phyloP scores from a whole-genome alignment of 2,888 invertebrate species.

The Agrotis segetum region DNA sequence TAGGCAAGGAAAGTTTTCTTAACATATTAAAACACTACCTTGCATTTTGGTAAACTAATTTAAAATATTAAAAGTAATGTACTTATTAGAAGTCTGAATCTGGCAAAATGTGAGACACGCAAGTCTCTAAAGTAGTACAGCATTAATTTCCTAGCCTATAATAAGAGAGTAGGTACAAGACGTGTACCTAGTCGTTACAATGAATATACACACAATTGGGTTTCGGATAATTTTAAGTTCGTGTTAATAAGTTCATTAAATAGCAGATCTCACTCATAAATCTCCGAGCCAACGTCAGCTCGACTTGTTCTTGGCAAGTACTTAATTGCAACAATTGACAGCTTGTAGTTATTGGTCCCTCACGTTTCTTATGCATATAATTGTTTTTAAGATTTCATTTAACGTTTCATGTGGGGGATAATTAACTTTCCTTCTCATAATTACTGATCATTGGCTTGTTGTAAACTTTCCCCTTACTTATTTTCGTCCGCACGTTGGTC shows the following conservation, averaged over 20 bases:
- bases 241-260: constrained; percentile 37
- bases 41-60: constrained; percentile 46
- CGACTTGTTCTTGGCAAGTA: constrained; percentile 56
- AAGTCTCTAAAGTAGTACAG: constrained; percentile 3
- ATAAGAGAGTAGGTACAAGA: not conserved
- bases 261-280: constrained; percentile 53
- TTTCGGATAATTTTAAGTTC: constrained; percentile 33
- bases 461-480: constrained; percentile 61
- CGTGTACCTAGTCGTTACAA: constrained; percentile 17
- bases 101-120: constrained; percentile 23
- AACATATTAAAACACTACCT: constrained; percentile 48
- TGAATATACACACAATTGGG: constrained; percentile 21
- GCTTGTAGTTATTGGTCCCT: constrained; percentile 51
- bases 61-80: not conserved
- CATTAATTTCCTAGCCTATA: not conserved
- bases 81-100: constrained; percentile 20
- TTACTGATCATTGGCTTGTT: constrained; percentile 62
- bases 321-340: constrained; percentile 58
- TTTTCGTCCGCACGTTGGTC: constrained; percentile 66
- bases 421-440: constrained; percentile 65
- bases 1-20: constrained; percentile 37
- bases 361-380: constrained; percentile 55
- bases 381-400: constrained; percentile 61
- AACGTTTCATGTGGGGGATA: constrained; percentile 54
- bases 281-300: constrained; percentile 39